These are phyloP conservation scores for Ceyx margarethae DNA, from an alignment of 2,113 vertebrate species.

Conservation along the genomic window DNA sequence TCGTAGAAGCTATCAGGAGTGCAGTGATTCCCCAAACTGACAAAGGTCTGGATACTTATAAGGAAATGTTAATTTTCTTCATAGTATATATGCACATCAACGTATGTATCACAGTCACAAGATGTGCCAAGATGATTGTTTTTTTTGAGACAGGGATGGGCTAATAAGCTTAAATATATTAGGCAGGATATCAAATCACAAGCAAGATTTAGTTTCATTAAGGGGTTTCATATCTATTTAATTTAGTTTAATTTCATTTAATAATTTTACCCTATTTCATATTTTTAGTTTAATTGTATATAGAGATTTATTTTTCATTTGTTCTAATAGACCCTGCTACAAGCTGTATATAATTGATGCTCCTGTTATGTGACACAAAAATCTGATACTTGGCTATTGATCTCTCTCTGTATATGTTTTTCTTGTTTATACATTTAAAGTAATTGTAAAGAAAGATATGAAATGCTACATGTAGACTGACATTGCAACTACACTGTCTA, in stretches of 20 bases:
- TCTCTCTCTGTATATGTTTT: neutral
- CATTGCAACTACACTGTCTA: neutral
- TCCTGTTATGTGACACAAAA: neutral
- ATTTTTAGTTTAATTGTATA: neutral
- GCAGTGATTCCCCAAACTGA: neutral
- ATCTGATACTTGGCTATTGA: neutral
- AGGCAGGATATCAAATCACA: neutral
- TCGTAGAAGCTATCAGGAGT: neutral
- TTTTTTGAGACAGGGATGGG: neutral
- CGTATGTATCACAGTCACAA: neutral
- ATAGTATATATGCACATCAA: neutral
- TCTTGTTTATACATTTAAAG: neutral
- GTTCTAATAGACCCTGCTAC: neutral
- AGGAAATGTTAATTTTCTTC: neutral
- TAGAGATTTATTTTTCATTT: neutral
- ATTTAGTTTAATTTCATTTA: neutral
- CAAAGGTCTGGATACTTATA: neutral
- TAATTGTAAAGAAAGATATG: neutral
- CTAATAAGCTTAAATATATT: neutral
- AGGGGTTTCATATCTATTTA: neutral
- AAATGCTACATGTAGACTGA: neutral
- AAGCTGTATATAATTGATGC: neutral
- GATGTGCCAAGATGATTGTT: neutral
- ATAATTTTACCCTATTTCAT: neutral
- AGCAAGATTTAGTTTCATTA: neutral